Base-by-base conservation (phyloP, 1,140 invertebrate species). In the Drosophila bocqueti region DNA sequence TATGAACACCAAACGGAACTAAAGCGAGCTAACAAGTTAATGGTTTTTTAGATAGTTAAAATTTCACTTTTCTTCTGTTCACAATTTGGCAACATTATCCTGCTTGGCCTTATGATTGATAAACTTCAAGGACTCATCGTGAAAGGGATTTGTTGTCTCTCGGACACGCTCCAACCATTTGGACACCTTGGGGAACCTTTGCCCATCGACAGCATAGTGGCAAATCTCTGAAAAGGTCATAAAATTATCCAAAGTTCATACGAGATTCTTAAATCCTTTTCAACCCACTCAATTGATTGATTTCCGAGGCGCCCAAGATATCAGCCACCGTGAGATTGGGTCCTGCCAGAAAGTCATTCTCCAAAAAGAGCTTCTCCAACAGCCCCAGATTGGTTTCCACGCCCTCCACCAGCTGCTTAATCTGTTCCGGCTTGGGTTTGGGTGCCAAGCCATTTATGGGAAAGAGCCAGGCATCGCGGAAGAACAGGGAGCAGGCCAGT, bases 201-300 rank as follows among this genome's bases (percentile, higher is more conserved):
- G 77, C 3, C 61, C 81, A 46, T 86, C 93, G 1, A 95, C 93
- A 83, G 95, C 94, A 86, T 94, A 96, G 26, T 95, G 95, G 18
- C 93, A 94, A 49, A 96, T 93, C 83, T 93, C 95, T 95, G 49
- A 15, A 83, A 31, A 21, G 21, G 21, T 11, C 9, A 18, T 2
- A 8, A 9, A 13, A n/a, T 13, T 4, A 8, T 9, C 8, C n/a
- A 11, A 18, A 11, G 13, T 40, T 34, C 18, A 4, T 42, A 2
- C 2, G 47, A 11, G 0, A 29, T 11, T 1, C 4, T 3, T 1
- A 4, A 34, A 15, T 34, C 1, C 2, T 24, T 0, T 21, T 13
- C 1, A 34, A 76, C 84, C 94, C 93, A 97, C 96, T 94, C 29
- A 96, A 95, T 93, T 98, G 97, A 92, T 98, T 96, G 18, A 98